Percentiles rank a stretch among this genome's conserved stretches.
Evolutionary conservation across 2,797 vertebrate genomes (phyloP).

Genomic region (Sphaeramia orbicularis): DNA sequence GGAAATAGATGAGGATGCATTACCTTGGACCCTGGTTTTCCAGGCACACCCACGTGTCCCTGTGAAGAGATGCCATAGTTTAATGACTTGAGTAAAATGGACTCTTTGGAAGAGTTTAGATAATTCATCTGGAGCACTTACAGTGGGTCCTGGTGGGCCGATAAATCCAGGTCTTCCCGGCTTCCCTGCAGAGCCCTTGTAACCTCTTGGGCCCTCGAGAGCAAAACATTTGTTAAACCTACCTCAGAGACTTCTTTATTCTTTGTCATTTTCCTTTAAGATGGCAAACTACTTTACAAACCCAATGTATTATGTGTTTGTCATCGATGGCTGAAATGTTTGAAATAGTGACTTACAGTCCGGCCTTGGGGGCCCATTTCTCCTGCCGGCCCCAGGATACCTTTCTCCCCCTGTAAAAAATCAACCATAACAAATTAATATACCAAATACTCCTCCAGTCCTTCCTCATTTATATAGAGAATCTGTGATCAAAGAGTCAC

Average conservation of each 20-base stretch:
- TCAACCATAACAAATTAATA: slow-evolving; percentile 42
- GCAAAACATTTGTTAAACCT: slow-evolving; percentile 75
- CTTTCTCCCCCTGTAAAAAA: slow-evolving; percentile 86
- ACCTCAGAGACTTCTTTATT: slow-evolving; percentile 65
- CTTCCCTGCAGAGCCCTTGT: slow-evolving; percentile 85
- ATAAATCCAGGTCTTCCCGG: slow-evolving; percentile 88
- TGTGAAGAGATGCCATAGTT: slow-evolving; percentile 74
- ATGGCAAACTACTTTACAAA: slow-evolving; percentile 66
- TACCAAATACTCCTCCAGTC: slow-evolving; percentile 33
- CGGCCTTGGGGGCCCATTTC: slow-evolving; percentile 86
- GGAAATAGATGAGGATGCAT: slow-evolving; percentile 45
- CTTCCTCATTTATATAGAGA: slow-evolving; percentile 30
- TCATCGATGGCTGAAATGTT: slow-evolving; percentile 39
- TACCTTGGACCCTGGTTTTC: slow-evolving; percentile 83
- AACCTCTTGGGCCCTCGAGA: slow-evolving; percentile 82
- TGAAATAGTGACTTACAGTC: slow-evolving; percentile 82
- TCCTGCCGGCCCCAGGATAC: slow-evolving; percentile 79
- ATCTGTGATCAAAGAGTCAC: slow-evolving; percentile 60
- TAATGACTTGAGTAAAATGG: slow-evolving; percentile 64
- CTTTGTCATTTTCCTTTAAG: slow-evolving; percentile 50
- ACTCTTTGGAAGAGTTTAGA: slow-evolving; percentile 59
- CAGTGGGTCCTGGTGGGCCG: slow-evolving; percentile 82
- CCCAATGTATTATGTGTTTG: slow-evolving; percentile 44
- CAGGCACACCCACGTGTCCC: slow-evolving; percentile 84
- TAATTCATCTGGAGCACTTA: slow-evolving; percentile 76